Conservation (phyloP, 1,140 invertebrate species). For the Papilio xuthus region DNA sequence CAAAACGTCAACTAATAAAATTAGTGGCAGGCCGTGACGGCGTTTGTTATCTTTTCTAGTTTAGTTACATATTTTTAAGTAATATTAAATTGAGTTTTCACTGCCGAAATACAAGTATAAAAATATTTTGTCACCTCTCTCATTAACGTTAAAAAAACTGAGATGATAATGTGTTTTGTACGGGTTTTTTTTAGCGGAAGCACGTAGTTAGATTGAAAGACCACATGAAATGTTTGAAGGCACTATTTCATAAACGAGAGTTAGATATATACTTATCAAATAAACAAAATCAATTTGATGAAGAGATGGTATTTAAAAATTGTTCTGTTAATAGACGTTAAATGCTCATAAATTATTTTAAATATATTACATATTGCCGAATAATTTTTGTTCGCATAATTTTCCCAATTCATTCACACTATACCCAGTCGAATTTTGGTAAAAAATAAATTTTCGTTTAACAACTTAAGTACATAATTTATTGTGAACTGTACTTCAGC, state of each 20-base stretch:
- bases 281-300: too few relatives aligned
- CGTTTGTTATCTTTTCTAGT: conserved; percentile 19
- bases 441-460: conserved; percentile 8
- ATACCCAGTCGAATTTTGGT: background rate
- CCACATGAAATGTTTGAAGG: background rate
- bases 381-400: too few relatives aligned
- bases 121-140: background rate
- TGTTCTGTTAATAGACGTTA: too few relatives aligned
- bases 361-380: too few relatives aligned
- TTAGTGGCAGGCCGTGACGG: conserved; percentile 36
- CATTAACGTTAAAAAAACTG: background rate
- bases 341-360: too few relatives aligned
- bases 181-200: background rate
- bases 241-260: background rate
- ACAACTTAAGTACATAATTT: background rate
- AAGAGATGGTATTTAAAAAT: too few relatives aligned
- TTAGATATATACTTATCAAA: too few relatives aligned
- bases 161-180: background rate
- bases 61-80: background rate
- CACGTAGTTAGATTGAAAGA: background rate
- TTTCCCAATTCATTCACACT: background rate
- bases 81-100: background rate
- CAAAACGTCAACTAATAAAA: conserved; percentile 40
- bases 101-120: background rate
- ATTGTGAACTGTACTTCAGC: conserved; percentile 12